A percentile compares a stretch with the other conserved stretches of the same genome.
Evolutionary conservation across 2,797 vertebrate species (phyloP).

Genomic region (Gadopsis bispinosus): DNA sequence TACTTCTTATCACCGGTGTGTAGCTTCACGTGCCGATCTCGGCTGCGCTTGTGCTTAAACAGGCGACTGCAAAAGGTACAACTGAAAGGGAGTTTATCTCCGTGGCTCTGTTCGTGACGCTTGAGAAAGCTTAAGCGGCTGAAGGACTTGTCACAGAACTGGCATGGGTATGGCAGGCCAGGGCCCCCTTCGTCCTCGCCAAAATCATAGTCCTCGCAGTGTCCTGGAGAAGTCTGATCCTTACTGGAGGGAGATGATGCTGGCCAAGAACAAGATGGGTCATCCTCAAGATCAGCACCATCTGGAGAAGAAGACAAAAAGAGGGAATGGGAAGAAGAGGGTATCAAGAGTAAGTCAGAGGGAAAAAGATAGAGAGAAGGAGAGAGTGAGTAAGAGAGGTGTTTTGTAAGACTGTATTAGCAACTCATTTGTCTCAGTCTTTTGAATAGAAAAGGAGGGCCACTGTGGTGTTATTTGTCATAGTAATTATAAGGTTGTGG

Average conservation of each 20-base stretch:
- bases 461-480: conserved; percentile 67
- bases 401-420: conserved; percentile 66
- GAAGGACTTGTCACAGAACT: conserved; percentile 99
- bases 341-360: conserved; percentile 23
- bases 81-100: conserved; percentile 98
- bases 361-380: conserved; percentile 31
- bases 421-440: conserved; percentile 70
- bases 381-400: conserved; percentile 40
- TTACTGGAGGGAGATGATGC: conserved; percentile 99
- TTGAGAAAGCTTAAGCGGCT: conserved; percentile 99
- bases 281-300: conserved; percentile 96
- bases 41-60: conserved; percentile 99
- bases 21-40: conserved; percentile 97
- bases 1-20: conserved; percentile 99
- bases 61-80: conserved; percentile 98
- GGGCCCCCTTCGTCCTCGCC: conserved; percentile 97
- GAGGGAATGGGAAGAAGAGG: conserved; percentile 17
- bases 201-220: conserved; percentile 97
- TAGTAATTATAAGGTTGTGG: conserved; percentile 70
- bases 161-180: conserved; percentile 96
- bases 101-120: conserved; percentile 98
- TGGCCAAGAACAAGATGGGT: conserved; percentile 97
- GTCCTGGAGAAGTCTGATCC: conserved; percentile 97
- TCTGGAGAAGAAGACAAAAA: conserved; percentile 84
- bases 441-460: conserved; percentile 65